A percentile compares a stretch with the other conserved stretches of the same genome.
These are phyloP conservation scores for Eilema caniola DNA, from an alignment of 2,888 invertebrate species.

Conservation along the genomic window DNA sequence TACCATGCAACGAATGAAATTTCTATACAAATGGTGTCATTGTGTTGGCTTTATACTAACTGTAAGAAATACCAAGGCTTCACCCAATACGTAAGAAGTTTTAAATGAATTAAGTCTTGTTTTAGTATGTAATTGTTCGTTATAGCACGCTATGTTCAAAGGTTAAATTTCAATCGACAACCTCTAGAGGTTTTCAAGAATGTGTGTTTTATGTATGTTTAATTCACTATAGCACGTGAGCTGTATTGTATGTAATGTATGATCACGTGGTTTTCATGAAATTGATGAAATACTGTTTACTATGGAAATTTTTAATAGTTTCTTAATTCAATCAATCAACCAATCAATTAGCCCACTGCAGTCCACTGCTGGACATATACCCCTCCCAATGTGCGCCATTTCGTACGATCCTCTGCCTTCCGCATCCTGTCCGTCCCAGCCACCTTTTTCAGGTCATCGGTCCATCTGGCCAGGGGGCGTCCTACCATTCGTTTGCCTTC, in stretches of 20 bases:
- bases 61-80: background rate
- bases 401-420: too few species aligned
- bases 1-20: conserved; percentile 1
- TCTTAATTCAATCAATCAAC: too few species aligned
- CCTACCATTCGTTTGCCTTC: too few species aligned
- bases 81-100: background rate
- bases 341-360: too few species aligned
- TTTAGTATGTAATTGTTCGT: background rate
- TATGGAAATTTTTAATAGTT: background rate
- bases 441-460: too few species aligned
- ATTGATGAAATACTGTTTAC: background rate
- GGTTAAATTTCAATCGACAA: conserved; percentile 10
- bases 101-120: conserved; percentile 8
- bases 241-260: background rate
- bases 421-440: too few species aligned
- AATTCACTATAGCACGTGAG: background rate
- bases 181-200: background rate
- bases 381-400: too few species aligned
- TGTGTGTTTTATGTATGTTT: background rate
- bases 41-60: background rate
- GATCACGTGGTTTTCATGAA: background rate
- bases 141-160: conserved; percentile 1
- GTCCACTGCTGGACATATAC: too few species aligned
- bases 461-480: too few species aligned
- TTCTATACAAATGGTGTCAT: conserved; percentile 3